Evolutionary conservation across 2,797 vertebrate species (phyloP), one percentile per base, ranked within the genome.

Genomic region (Trichosurus vulpecula): DNA sequence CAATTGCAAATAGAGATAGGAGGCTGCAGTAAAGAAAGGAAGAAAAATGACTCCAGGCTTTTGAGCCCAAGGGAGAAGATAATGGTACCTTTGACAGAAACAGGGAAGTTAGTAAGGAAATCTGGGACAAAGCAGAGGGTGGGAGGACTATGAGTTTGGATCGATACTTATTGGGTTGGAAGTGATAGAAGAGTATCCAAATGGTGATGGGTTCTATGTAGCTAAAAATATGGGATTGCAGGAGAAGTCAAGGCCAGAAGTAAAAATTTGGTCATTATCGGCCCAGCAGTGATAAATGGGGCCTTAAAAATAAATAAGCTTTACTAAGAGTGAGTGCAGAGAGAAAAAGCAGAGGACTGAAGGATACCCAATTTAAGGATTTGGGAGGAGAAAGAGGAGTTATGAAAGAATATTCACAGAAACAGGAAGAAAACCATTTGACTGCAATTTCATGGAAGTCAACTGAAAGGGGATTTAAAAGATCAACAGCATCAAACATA

Each of bases 201-300:
- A 29, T 31, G 90, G 56, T 90, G 4, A 35, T 87, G 91, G 61
- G 91, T 94, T 91, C 93, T 93, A 92, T 74, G 14, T 91, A 91
- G 30, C 54, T n/a, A 91, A 95, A 96, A 95, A 92, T 52, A 94
- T 91, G 53, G 61, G 41, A 41, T 51, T 47, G 41, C 74, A 81
- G 92, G 52, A 93, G 22, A 95, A 96, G 89, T 94, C 89, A 95
- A 93, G 95, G 89, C 47, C 25, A 41, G 87, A 93, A 93, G 92
- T 51, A 31, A 41, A 52, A 58, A 31, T 81, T 94, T 91, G 90
- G 90, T 35, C 25, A 93, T 51, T 87, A 92, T 91, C 89, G 90
- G 52, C 30, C 25, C 53, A 5, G 22, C 90, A 47, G 94, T 95
- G 90, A 95, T 52, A 93, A 25, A 57, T 51, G 56, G 94, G 31